Conservation (phyloP, 2,797 vertebrate genomes). For the Pogonophryne albipinna region DNA sequence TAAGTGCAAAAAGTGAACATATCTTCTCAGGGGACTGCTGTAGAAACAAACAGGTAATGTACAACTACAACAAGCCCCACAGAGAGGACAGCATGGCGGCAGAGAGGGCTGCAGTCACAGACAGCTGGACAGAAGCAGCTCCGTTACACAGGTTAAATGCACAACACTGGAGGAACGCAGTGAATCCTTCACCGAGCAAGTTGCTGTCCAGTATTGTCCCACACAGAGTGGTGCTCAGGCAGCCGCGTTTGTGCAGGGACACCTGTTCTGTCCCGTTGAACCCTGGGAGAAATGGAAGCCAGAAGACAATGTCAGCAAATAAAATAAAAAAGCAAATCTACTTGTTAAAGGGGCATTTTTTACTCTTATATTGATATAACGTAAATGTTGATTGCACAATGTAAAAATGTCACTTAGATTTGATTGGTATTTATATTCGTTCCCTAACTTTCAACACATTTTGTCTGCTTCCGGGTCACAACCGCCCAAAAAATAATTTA, state of each 20-base stretch:
- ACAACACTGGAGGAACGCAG: conserved; percentile 58
- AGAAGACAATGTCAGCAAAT: not conserved
- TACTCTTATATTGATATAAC: no score
- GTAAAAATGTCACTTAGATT: no score
- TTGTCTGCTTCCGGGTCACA: no score
- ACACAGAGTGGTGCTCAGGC: conserved; percentile 61
- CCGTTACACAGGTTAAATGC: conserved; percentile 62
- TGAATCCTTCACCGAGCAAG: conserved; percentile 29
- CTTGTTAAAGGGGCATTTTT: no score
- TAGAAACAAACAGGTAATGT: no score
- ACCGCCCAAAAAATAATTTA: no score
- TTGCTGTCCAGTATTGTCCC: not conserved
- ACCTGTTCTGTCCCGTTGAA: conserved; percentile 11
- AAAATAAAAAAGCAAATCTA: not conserved
- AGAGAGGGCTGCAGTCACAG: conserved; percentile 50
- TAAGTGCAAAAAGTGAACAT: not conserved
- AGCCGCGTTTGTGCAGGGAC: conserved; percentile 60
- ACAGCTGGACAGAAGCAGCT: conserved; percentile 54
- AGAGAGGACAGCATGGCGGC: conserved; percentile 55
- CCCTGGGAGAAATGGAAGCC: conserved; percentile 31
- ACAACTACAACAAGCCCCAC: conserved; percentile 47
- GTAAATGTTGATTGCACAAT: no score
- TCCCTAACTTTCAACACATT: no score
- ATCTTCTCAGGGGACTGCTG: no score
- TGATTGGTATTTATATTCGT: no score